Conservation (phyloP, 2,113 vertebrate genomes). For the Syrmaticus mikado region DNA sequence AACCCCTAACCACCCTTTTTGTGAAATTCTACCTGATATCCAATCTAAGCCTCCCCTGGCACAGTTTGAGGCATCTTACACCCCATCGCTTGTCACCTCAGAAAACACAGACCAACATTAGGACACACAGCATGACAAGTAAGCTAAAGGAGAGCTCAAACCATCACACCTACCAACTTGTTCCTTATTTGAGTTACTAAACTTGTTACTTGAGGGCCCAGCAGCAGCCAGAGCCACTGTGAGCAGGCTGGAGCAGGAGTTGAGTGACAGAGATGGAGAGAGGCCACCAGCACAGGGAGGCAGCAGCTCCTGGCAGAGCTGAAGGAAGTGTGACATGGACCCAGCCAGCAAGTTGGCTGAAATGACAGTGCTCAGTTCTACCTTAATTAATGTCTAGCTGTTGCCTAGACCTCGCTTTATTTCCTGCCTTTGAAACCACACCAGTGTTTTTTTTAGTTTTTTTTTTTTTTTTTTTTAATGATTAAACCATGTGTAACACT, state of each 20-base stretch:
- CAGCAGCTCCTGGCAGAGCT: neutral
- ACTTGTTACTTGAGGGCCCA: neutral
- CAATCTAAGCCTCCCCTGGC: neutral
- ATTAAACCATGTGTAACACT: neutral
- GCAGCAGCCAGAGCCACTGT: neutral
- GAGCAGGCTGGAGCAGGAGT: neutral
- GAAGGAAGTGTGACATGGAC: rapidly evolving
- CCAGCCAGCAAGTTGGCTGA: neutral
- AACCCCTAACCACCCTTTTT: neutral
- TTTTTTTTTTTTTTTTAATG: neutral
- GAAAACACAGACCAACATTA: neutral
- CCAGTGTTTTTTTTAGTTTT: neutral
- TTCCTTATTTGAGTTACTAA: neutral
- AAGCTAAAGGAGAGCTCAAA: neutral
- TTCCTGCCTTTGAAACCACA: neutral
- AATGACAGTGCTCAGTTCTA: neutral
- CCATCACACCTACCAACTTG: neutral
- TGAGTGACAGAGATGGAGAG: neutral
- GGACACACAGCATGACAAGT: neutral
- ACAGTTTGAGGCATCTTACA: neutral
- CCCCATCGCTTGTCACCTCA: neutral
- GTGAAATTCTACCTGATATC: neutral
- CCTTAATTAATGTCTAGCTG: neutral
- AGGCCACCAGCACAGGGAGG: neutral
- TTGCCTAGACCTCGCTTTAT: neutral